These are phyloP conservation scores for Ctenochaetus hawaiiensis DNA, from an alignment of 2,797 vertebrate genomes.

Conservation along the genomic window DNA sequence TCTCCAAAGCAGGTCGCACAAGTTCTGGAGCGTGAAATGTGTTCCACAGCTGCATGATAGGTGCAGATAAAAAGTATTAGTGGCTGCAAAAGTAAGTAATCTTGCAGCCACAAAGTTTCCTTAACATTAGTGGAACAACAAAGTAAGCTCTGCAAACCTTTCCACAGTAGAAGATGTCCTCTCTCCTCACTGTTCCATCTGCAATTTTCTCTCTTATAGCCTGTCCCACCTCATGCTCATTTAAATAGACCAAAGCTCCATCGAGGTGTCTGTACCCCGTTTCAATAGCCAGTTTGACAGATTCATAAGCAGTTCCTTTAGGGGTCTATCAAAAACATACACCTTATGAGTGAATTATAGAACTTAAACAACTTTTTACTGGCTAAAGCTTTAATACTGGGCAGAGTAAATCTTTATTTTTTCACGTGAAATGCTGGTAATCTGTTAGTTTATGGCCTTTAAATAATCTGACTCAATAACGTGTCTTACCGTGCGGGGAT, in stretches of 20 bases:
- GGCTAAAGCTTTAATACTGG: background rate
- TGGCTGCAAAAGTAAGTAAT: conserved; percentile 8
- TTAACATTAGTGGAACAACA: no score
- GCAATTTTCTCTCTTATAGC: conserved; percentile 92
- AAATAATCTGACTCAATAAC: background rate
- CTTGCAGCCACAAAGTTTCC: background rate
- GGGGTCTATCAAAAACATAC: conserved; percentile 79
- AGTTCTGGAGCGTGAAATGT: conserved; percentile 88
- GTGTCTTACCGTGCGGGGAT: conserved; percentile 75
- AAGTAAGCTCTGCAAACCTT: conserved; percentile 86
- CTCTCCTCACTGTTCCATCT: conserved; percentile 91
- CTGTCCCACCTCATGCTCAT: conserved; percentile 93
- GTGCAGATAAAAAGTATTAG: background rate
- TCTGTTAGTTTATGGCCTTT: background rate
- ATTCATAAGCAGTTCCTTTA: conserved; percentile 80
- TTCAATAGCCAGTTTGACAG: conserved; percentile 92
- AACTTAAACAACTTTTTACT: background rate
- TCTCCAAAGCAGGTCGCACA: conserved; percentile 90
- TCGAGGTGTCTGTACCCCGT: conserved; percentile 92
- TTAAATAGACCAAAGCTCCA: conserved; percentile 90
- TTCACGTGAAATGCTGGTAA: no score
- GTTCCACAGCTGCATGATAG: conserved; percentile 89
- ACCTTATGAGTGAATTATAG: background rate
- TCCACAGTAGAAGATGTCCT: conserved; percentile 96
- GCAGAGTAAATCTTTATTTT: background rate